Evolutionary conservation across 2,113 vertebrate genomes (phyloP).

Genomic region (Jaculus jaculus): DNA sequence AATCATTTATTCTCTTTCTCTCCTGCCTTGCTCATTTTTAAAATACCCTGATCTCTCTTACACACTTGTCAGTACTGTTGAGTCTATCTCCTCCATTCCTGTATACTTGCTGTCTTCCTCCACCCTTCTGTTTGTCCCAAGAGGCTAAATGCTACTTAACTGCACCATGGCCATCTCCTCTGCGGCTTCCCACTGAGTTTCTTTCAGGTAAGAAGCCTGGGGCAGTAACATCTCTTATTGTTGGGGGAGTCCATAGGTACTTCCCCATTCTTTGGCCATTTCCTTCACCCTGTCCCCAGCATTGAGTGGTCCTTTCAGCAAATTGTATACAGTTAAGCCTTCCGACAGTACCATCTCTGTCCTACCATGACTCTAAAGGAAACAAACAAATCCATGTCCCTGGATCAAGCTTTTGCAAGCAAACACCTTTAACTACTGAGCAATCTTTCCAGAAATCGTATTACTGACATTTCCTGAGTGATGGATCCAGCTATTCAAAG

Average conservation of each 20-base stretch:
- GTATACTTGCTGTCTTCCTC: background rate
- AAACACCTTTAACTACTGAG: no score
- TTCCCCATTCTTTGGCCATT: background rate
- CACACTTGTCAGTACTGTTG: background rate
- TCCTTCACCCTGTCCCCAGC: background rate
- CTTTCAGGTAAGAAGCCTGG: background rate
- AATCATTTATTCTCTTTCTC: background rate
- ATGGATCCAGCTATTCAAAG: no score
- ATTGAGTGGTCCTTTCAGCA: background rate
- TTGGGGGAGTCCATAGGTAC: background rate
- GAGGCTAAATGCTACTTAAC: background rate
- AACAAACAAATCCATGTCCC: background rate
- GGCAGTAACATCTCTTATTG: background rate
- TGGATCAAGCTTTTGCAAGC: background rate
- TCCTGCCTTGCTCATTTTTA: background rate
- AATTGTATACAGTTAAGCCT: background rate
- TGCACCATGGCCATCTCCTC: background rate
- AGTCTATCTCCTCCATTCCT: background rate
- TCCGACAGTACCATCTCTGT: slow-evolving; percentile 35
- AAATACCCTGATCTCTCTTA: background rate
- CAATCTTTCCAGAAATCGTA: no score
- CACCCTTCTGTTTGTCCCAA: background rate
- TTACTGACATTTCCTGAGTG: no score
- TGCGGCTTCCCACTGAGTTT: background rate
- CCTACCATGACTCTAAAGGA: background rate